These are phyloP conservation scores for Scolopax rusticola DNA, from an alignment of 2,797 vertebrate species.

Conservation along the genomic window DNA sequence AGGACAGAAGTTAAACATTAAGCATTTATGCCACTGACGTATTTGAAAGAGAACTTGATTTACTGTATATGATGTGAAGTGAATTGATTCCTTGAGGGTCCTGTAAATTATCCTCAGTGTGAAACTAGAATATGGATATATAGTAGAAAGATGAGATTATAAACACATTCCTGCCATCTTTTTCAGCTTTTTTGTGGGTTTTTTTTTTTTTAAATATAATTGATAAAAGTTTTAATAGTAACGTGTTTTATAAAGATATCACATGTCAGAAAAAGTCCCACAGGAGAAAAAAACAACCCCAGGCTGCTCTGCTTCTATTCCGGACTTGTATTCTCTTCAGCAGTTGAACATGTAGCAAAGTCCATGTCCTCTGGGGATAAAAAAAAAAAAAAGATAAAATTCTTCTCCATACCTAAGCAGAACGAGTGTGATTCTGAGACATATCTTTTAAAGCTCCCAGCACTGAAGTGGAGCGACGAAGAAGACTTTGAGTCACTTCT, in stretches of 20 bases:
- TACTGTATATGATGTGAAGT: neutral
- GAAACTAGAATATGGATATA: neutral
- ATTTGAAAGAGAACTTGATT: neutral
- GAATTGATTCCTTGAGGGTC: neutral
- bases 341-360: neutral
- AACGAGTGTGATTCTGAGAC: neutral
- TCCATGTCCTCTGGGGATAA: neutral
- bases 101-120: neutral
- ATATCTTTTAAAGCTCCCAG: neutral
- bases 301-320: neutral
- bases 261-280: neutral
- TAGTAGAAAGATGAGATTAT: neutral
- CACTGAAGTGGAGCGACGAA: neutral
- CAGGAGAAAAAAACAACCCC: neutral
- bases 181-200: neutral
- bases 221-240: neutral
- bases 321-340: neutral
- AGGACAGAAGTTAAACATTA: neutral
- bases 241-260: neutral
- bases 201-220: neutral
- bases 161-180: neutral
- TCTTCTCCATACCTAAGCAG: neutral
- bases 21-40: fast-evolving
- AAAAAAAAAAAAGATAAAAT: neutral
- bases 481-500: neutral